Conservation (phyloP, 2,888 invertebrate species). For the Pocota personata region DNA sequence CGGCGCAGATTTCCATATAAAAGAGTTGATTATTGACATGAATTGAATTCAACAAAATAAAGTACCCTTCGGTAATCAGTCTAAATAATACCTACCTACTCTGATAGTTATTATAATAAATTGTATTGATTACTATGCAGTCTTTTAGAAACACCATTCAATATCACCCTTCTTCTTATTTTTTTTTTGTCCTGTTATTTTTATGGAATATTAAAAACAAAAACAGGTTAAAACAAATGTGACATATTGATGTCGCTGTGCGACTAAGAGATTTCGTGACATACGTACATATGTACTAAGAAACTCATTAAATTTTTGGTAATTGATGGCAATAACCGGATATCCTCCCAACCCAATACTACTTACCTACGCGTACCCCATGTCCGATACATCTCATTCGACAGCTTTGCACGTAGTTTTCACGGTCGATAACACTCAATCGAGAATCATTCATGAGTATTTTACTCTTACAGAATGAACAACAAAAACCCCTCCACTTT, state of each 20-base stretch:
- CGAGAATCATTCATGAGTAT: slow-evolving; percentile 35
- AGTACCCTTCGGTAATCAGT: too few relatives aligned
- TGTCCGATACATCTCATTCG: not conserved
- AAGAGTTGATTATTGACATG: not conserved
- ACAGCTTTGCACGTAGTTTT: not conserved
- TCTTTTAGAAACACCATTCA: not conserved
- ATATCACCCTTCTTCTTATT: not conserved
- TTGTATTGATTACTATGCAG: slow-evolving; percentile 1
- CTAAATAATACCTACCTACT: too few relatives aligned
- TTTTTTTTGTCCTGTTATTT: not conserved
- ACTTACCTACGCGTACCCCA: not conserved
- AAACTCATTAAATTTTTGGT: not conserved
- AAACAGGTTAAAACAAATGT: too few relatives aligned
- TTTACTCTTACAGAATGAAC: not conserved
- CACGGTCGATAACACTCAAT: slow-evolving; percentile 43
- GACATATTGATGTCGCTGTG: not conserved
- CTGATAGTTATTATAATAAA: not conserved
- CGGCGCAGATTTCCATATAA: not conserved
- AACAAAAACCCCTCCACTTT: slow-evolving; percentile 12
- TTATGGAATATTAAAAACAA: not conserved
- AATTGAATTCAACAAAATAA: not conserved
- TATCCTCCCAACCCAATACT: not conserved
- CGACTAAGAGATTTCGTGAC: not conserved
- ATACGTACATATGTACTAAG: not conserved
- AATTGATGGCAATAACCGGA: not conserved